Conservation (phyloP, 2,113 vertebrate genomes). For the Coryphaenoides rupestris region DNA sequence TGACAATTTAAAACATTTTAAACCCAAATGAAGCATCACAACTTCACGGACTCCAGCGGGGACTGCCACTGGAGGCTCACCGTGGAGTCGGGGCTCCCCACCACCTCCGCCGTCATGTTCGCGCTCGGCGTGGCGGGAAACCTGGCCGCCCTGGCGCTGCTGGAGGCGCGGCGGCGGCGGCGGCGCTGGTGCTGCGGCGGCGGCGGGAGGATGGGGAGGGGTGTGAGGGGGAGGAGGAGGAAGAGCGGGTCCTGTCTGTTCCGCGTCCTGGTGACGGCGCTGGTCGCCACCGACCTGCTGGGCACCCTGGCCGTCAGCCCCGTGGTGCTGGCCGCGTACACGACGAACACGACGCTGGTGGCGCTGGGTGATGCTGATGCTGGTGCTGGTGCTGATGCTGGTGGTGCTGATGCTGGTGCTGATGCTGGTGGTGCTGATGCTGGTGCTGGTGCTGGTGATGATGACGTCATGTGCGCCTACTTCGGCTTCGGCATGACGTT, state of each 20-base stretch:
- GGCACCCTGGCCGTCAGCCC: slow-evolving; percentile 77
- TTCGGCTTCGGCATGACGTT: slow-evolving; percentile 78
- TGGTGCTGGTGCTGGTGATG: rapidly evolving
- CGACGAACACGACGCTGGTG: slow-evolving; percentile 49
- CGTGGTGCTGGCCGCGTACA: slow-evolving; percentile 69
- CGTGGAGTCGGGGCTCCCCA: slow-evolving; percentile 57
- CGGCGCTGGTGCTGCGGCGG: no score
- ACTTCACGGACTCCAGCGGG: not conserved
- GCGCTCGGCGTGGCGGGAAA: slow-evolving; percentile 74
- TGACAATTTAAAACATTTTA: no score
- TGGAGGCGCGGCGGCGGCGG: slow-evolving; percentile 61
- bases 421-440: no score
- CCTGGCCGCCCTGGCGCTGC: slow-evolving; percentile 66
- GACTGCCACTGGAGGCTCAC: not conserved
- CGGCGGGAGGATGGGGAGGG: no score
- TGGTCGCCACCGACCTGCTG: slow-evolving; percentile 76
- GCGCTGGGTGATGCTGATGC: not conserved
- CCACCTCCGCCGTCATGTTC: slow-evolving; percentile 71
- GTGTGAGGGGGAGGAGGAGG: no score
- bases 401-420: no score
- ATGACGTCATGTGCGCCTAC: slow-evolving; percentile 51
- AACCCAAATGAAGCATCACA: not conserved
- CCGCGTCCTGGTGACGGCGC: slow-evolving; percentile 69
- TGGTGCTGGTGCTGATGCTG: no score
- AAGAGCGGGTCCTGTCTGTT: no score